These are phyloP conservation scores for Lamellibrachia luymesi DNA, from an alignment of 1,140 invertebrate genomes.

Conservation along the genomic window DNA sequence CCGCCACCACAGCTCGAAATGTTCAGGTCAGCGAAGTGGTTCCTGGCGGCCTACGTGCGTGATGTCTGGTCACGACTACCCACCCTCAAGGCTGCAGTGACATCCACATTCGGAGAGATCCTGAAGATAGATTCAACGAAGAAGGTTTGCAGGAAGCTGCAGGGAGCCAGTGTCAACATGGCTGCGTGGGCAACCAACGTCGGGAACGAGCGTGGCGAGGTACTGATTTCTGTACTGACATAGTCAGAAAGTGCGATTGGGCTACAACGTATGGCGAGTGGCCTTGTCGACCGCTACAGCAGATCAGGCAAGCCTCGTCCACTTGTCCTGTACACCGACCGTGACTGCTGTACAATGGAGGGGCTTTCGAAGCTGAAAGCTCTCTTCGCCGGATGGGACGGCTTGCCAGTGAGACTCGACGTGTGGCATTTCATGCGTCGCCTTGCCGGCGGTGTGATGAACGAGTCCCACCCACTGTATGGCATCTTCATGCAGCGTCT, in stretches of 20 bases:
- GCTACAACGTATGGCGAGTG: too few relatives aligned
- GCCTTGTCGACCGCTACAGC: too few relatives aligned
- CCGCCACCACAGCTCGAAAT: not conserved
- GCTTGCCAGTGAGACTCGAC: too few relatives aligned
- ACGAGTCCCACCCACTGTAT: too few relatives aligned
- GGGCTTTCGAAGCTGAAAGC: too few relatives aligned
- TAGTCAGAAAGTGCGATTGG: conserved; percentile 17
- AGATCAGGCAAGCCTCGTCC: too few relatives aligned
- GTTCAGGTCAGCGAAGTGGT: conserved; percentile 21
- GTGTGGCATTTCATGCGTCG: too few relatives aligned
- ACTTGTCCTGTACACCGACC: too few relatives aligned
- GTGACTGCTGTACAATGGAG: too few relatives aligned
- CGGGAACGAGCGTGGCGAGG: conserved; percentile 35
- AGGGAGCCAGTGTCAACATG: conserved; percentile 23
- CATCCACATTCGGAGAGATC: conserved; percentile 35
- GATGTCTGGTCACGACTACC: conserved; percentile 33
- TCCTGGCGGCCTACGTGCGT: conserved; percentile 30
- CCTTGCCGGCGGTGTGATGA: too few relatives aligned
- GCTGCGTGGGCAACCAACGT: conserved; percentile 34
- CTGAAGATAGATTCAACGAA: conserved; percentile 40
- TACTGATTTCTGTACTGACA: conserved; percentile 32
- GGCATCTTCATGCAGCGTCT: too few relatives aligned
- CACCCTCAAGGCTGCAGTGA: conserved; percentile 34
- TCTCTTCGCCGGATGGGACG: too few relatives aligned
- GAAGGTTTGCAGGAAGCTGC: conserved; percentile 27